Base-by-base conservation (phyloP, 2,888 invertebrate species). In the Trissonchulus latispiculum region DNA sequence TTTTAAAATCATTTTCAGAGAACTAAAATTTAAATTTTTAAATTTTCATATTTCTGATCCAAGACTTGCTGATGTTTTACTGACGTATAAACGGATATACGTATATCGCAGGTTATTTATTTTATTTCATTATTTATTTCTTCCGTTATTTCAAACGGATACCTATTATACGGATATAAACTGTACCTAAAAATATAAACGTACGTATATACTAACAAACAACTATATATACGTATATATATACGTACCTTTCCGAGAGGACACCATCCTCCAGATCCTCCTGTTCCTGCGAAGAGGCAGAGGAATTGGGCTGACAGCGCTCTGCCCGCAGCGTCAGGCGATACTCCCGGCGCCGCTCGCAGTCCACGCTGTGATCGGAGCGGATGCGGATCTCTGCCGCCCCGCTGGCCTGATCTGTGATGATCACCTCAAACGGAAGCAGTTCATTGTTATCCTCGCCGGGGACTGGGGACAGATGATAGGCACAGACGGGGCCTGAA, bases 311-410 rank as follows among this genome's bases (percentile, higher is more conserved):
- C 31, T 29, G 70, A 84, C 95, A 95, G 77, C 93, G 92, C 76
- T 93, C 90, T 61, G 95, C 95, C 73, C 93, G 91, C 83, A 95
- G 93, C 85, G 93, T 92, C 85, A 96, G 95, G n/a, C 92, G 93
- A 88, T 95, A 95, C 81, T 92, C 90, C 72, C 93, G 87, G 84
- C 93, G 93, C 85, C 95, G 8, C 35, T 64, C 94, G 86, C 93
- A 95, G 86, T 95, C 93, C 78, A 96, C 89, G 73, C 89, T 90
- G 79, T 36, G 61, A 15, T 29, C 74, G 35, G 89, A 89, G 77
- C 90, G 89, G 77, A 93, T 92, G 81, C 90, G 88, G 78, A 94
- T 86, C 78, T 92, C 92, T 76, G 93, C 91, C 85, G 90, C 90
- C 78, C 90, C 91, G 33, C 79, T 80, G 64, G 82, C 82, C 73